These are phyloP conservation scores for Cherax quadricarinatus DNA, from an alignment of 1,140 invertebrate genomes.

Conservation along the genomic window DNA sequence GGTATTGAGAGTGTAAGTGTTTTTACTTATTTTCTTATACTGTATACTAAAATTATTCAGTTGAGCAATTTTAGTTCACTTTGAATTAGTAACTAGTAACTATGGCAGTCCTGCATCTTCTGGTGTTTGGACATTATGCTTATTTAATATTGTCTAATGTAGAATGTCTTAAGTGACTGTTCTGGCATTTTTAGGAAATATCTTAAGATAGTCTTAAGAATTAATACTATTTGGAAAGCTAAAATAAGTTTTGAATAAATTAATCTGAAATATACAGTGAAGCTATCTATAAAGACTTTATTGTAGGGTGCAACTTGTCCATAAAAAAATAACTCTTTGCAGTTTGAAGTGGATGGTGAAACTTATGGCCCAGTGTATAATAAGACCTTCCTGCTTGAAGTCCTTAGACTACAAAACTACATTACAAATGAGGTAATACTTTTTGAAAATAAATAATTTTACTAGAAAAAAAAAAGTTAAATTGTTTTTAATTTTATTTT, in stretches of 20 bases:
- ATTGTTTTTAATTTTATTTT: too few relatives aligned
- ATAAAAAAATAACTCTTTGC: conserved; percentile 1
- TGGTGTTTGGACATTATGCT: too few relatives aligned
- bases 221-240: too few relatives aligned
- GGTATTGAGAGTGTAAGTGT: conserved; percentile 75
- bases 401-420: conserved; percentile 36
- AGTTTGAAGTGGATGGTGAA: conserved; percentile 75
- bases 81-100: too few relatives aligned
- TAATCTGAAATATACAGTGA: too few relatives aligned
- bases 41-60: not conserved
- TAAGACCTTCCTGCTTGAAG: conserved; percentile 83
- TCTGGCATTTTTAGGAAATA: too few relatives aligned
- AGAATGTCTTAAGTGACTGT: too few relatives aligned
- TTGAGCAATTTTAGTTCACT: not conserved
- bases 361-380: conserved; percentile 92
- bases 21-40: not conserved
- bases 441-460: not conserved
- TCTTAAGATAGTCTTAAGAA: too few relatives aligned
- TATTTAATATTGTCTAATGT: too few relatives aligned
- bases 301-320: not conserved
- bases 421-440: conserved; percentile 77
- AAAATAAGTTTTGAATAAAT: not conserved
- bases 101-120: too few relatives aligned
- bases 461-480: too few relatives aligned
- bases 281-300: too few relatives aligned